Conservation (phyloP, 2,888 invertebrate genomes). For the Tiliacea aurago region DNA sequence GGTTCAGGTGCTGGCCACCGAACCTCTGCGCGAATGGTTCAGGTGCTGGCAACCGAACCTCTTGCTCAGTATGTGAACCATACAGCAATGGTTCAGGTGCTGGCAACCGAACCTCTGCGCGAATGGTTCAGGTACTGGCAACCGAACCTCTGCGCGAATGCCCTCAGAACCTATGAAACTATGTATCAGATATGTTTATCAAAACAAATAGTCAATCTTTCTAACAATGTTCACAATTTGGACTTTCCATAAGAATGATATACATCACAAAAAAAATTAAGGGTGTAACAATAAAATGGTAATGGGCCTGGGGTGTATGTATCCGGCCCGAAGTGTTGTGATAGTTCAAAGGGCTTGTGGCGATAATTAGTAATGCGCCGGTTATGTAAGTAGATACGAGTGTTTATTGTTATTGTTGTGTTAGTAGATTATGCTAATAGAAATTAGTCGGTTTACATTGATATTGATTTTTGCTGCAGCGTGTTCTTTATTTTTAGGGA, state of each 20-base stretch:
- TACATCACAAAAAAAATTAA: slow-evolving; percentile 44
- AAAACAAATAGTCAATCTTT: background rate
- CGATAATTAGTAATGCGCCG: slow-evolving; percentile 43
- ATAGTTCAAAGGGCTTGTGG: slow-evolving; percentile 23
- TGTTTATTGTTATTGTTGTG: slow-evolving; percentile 14
- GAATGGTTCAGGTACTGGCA: too few relatives aligned
- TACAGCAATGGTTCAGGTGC: too few relatives aligned
- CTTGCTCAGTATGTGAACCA: too few relatives aligned
- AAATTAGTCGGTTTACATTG: background rate
- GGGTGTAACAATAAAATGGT: slow-evolving; percentile 50
- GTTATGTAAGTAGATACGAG: slow-evolving; percentile 27
- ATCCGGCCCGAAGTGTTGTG: slow-evolving; percentile 10
- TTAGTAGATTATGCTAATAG: background rate
- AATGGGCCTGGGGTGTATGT: slow-evolving; percentile 54
- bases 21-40: too few relatives aligned
- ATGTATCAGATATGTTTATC: background rate
- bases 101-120: too few relatives aligned
- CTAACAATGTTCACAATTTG: background rate
- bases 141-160: too few relatives aligned
- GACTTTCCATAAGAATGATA: background rate
- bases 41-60: too few relatives aligned
- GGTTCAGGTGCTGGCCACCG: too few relatives aligned
- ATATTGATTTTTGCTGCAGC: background rate
- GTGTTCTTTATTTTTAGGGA: background rate
- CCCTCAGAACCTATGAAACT: too few relatives aligned